Evolutionary conservation across 23 tunicate species (phyloP).

Genomic region (Diplosoma virens): DNA sequence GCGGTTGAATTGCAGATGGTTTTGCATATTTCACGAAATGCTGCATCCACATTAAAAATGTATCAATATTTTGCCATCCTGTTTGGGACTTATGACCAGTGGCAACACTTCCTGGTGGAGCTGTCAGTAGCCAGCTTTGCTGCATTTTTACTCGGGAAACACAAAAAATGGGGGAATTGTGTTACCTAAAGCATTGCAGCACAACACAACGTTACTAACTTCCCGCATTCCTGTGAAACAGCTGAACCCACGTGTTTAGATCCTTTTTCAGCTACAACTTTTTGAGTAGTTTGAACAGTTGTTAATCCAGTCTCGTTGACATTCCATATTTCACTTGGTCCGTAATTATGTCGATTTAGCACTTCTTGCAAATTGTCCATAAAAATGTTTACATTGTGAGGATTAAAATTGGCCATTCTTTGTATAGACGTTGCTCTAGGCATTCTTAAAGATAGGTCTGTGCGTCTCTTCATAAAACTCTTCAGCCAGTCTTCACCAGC

Average conservation of each 20-base stretch:
- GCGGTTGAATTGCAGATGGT: too few species aligned
- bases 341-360: background rate
- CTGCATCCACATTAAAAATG: conserved; percentile 16
- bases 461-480: background rate
- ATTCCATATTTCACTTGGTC: conserved; percentile 20
- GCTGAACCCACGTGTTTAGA: conserved; percentile 16
- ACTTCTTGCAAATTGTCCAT: conserved; percentile 15
- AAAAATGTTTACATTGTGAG: conserved; percentile 2
- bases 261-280: conserved; percentile 32
- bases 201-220: conserved; percentile 7
- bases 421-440: conserved; percentile 4
- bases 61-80: conserved; percentile 25
- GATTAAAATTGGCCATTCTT: conserved; percentile 8
- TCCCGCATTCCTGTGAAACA: conserved; percentile 19
- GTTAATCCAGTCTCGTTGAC: conserved; percentile 22
- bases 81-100: conserved; percentile 23
- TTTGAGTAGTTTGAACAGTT: conserved; percentile 8
- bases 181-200: conserved; percentile 22
- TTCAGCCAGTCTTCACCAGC: background rate
- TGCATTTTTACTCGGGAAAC: background rate
- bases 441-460: background rate
- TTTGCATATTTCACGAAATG: conserved; percentile 1
- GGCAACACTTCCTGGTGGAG: conserved; percentile 10
- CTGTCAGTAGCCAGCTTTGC: background rate
- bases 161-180: conserved; percentile 27